A percentile compares a stretch with the other conserved stretches of the same genome.
Conservation (phyloP, 2,888 invertebrate species). For the Trissoscelio sp. region DNA sequence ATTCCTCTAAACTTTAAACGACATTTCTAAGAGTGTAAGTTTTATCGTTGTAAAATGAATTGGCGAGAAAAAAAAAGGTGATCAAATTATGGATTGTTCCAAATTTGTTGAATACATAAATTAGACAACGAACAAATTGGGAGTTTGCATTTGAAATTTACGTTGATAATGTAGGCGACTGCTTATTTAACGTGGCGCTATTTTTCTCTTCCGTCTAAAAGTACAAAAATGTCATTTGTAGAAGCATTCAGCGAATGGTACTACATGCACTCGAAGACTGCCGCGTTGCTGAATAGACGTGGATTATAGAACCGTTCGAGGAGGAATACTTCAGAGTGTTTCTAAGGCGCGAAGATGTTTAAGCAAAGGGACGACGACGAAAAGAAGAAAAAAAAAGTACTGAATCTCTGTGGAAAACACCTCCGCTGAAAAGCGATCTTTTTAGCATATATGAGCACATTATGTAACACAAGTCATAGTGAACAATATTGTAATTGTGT, state of each 20-base stretch:
- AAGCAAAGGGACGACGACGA: conserved; percentile 47
- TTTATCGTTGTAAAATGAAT: neutral
- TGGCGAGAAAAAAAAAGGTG: neutral
- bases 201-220: conserved; percentile 32
- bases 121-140: neutral
- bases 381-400: conserved; percentile 42
- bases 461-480: conserved; percentile 12
- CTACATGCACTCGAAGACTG: conserved; percentile 54
- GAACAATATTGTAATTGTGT: conserved; percentile 1
- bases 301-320: conserved; percentile 58
- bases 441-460: conserved; percentile 29
- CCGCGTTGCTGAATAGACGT: conserved; percentile 56
- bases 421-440: conserved; percentile 36
- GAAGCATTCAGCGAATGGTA: conserved; percentile 38
- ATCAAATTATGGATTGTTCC: neutral
- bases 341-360: conserved; percentile 59
- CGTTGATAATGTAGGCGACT: neutral
- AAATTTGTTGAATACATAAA: neutral
- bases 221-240: conserved; percentile 57
- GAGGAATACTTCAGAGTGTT: conserved; percentile 58
- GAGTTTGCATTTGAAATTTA: neutral
- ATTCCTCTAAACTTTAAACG: no score
- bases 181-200: conserved; percentile 27
- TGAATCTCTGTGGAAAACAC: conserved; percentile 46
- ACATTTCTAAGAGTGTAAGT: neutral